Evolutionary conservation across 2,113 vertebrate genomes (phyloP), one percentile per base, ranked within the genome.

Genomic region (Oxyura jamaicensis): DNA sequence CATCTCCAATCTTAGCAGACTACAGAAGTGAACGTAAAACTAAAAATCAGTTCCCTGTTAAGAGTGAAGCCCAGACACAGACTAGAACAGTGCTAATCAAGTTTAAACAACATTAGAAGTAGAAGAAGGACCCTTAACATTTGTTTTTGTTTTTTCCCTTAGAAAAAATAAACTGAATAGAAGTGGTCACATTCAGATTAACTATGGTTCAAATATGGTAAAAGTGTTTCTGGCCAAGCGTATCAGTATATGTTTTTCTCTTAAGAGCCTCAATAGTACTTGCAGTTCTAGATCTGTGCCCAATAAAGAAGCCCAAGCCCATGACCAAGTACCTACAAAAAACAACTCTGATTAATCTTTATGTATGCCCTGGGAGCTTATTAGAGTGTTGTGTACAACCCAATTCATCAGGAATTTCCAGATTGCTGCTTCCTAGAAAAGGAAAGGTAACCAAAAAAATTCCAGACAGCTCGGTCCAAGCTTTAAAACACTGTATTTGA

Each of bases 141-240:
- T 66, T 65, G 35, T 48, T 21, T 48, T 18, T n/a, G 2, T 0
- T 41, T 58, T 36, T 31, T 29, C 2, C 23, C 36, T 19, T 42
- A 63, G 33, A 83, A 86, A 92, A 95, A 93, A 89, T 73, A 73
- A 91, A 77, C 75, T 31, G 13, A 80, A 46, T 71, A 77, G n/a
- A 58, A 83, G 41, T 8, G 25, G 56, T 86, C 72, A 50, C 33
- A 52, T 71, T 31, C 68, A 72, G 78, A 66, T 62, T 48, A 88
- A 67, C 55, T 89, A 80, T 23, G 53, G 55, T 25, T 31, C 48
- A 25, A 26, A 25, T 0, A 3, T 35, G 55, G 31, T 13, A 83
- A 33, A n/a, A 95, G 25, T 52, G 22, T 13, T 41, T 89, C 59
- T 80, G 25, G 41, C 46, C 48, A 65, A 73, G 25, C 5, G 18